Conservation (phyloP, 2,113 vertebrate species). For the Accipiter virgatus region DNA sequence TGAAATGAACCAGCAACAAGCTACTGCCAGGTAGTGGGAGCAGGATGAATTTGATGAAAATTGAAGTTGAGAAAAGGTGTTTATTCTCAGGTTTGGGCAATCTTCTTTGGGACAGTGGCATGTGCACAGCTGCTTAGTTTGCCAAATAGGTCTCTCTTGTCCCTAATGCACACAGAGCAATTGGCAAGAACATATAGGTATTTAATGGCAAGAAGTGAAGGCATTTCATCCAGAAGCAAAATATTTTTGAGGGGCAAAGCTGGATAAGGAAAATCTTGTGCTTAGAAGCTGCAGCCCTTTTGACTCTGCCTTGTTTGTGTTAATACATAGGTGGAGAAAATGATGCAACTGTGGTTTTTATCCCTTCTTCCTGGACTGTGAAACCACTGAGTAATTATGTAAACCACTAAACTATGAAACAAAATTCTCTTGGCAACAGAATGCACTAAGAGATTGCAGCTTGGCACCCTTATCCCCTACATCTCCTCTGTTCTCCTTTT, state of each 20-base stretch:
- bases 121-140: background rate
- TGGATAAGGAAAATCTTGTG: background rate
- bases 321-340: conserved; percentile 12
- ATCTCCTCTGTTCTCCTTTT: background rate
- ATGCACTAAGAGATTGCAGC: background rate
- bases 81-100: background rate
- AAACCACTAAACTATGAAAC: conserved; percentile 41
- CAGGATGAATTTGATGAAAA: background rate
- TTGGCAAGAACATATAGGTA: background rate
- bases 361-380: conserved; percentile 34
- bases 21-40: background rate
- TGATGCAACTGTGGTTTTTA: background rate
- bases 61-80: background rate
- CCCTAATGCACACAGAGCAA: background rate
- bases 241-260: background rate
- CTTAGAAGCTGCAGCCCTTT: conserved; percentile 21
- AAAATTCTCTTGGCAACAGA: background rate
- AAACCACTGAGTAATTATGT: conserved; percentile 35
- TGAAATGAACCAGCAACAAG: background rate
- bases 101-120: background rate
- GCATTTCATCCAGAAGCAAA: background rate
- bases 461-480: background rate
- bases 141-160: background rate
- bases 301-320: background rate
- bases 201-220: background rate